Evolutionary conservation across 2,888 invertebrate genomes (phyloP), one percentile per base, ranked within the genome.

Genomic region (Digitonthophagus gazella): DNA sequence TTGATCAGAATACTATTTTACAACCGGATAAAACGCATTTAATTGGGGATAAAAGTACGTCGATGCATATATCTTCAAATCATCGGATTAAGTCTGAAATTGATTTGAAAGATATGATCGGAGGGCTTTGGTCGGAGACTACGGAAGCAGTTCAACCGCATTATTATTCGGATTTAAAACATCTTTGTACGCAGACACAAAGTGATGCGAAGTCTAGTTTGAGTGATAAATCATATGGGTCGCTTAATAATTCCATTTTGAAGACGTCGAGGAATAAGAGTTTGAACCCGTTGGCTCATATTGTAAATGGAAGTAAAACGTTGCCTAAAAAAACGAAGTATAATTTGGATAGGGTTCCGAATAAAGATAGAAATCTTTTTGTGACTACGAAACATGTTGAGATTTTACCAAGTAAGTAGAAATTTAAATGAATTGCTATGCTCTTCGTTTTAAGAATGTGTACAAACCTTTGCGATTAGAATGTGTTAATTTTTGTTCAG

Each of bases 211-310:
- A 61, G 55, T 68, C 68, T 16, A 64, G 11, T 54, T 57, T 63
- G 18, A 67, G 58, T 58, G 66, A 66, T 20, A 66, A 67, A 14
- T 64, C 63, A 5, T 57, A 67, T 15, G 74, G 72, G 66, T 57
- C 58, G 19, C 11, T 54, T 11, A 73, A 71, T 65, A 68, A 76
- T 64, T 70, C 72, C 16, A 20, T 71, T 64, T 28, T 70, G 61
- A 72, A 74, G 66, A 44, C 28, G 28, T 44, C 28, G 71, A 83
- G 89, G 74, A 84, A 86, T 74, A 89, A 88, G 78, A 89, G 89
- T 77, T 81, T 84, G 3, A 90, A 89, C 80, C 82, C 86, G 55
- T 78, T 89, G 69, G 84, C 86, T 69, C 89, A 89, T 75, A 78
- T 89, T 68, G 82, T 85, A 58, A 84, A 71, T 84, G 85, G 79